A percentile compares a stretch with the other conserved stretches of the same genome.
These are phyloP conservation scores for Stramonita haemastoma DNA, from an alignment of 2,888 invertebrate species.

Conservation along the genomic window DNA sequence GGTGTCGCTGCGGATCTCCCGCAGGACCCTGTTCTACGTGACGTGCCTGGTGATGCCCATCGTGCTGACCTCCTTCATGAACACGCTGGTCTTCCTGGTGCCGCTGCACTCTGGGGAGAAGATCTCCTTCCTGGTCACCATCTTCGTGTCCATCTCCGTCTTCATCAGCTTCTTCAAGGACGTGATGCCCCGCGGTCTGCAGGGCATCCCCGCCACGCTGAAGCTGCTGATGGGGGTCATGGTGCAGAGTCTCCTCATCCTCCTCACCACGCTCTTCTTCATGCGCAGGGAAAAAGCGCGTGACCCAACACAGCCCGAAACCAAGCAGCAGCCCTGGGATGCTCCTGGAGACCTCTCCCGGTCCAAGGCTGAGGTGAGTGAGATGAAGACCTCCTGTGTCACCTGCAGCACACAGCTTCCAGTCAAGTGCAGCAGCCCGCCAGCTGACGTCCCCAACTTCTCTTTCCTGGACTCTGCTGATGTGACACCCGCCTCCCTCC, in stretches of 20 bases:
- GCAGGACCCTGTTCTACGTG: constrained; percentile 35
- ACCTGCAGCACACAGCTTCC: too few species aligned
- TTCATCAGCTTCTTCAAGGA: constrained; percentile 38
- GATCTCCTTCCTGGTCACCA: constrained; percentile 44
- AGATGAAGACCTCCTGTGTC: too few species aligned
- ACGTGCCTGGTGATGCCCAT: constrained; percentile 39
- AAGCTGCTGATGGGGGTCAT: constrained; percentile 34
- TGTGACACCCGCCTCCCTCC: too few species aligned
- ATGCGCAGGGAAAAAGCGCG: not conserved
- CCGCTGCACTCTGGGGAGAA: constrained; percentile 45
- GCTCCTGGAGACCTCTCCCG: too few species aligned
- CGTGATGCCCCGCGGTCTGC: constrained; percentile 42
- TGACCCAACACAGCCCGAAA: too few species aligned
- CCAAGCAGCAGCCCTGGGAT: too few species aligned
- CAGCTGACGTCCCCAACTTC: too few species aligned
- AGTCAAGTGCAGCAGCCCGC: too few species aligned
- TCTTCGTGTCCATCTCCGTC: constrained; percentile 45
- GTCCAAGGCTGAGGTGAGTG: too few species aligned
- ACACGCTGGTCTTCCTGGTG: constrained; percentile 44
- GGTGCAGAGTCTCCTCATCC: constrained; percentile 30
- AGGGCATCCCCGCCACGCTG: constrained; percentile 18
- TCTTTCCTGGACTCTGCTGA: too few species aligned
- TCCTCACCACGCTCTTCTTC: constrained; percentile 33
- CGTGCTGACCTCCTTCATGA: constrained; percentile 39
- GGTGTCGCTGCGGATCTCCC: not conserved